Evolutionary conservation across 2,113 vertebrate genomes (phyloP).

Genomic region (Ahaetulla prasina): DNA sequence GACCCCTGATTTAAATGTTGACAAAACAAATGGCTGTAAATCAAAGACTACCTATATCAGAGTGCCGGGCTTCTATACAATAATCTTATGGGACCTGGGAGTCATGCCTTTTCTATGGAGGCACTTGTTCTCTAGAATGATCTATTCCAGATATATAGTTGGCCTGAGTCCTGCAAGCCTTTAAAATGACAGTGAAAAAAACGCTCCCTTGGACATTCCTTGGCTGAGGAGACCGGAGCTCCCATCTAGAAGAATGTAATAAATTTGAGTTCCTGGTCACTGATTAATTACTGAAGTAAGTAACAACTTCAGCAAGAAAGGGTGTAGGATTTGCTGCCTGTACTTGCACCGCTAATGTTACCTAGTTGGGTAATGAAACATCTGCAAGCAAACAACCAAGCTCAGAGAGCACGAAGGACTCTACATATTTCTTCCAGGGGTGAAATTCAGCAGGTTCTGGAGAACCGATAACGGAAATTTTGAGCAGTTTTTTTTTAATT

Average conservation of each 20-base stretch:
- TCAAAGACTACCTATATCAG: too few species aligned
- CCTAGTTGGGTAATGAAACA: not conserved
- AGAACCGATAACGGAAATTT: too few species aligned
- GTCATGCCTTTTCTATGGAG: not conserved
- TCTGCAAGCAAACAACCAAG: not conserved
- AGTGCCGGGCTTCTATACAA: too few species aligned
- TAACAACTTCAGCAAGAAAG: not conserved
- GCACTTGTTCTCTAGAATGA: not conserved
- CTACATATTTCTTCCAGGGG: not conserved
- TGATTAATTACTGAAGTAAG: not conserved
- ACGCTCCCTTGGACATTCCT: not conserved
- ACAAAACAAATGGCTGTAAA: too few species aligned
- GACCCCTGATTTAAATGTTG: too few species aligned
- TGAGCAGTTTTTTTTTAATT: too few species aligned
- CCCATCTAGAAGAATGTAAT: not conserved
- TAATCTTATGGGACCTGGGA: not conserved
- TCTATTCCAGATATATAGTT: not conserved
- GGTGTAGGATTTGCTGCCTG: not conserved
- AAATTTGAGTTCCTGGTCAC: not conserved
- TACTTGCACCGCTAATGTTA: not conserved
- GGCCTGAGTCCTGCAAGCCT: not conserved
- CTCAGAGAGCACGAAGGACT: too few species aligned
- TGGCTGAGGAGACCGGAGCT: not conserved
- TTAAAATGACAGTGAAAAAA: not conserved
- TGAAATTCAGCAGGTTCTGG: too few species aligned